These are phyloP conservation scores for Leptoclinus maculatus DNA, from an alignment of 2,797 vertebrate species.

Conservation along the genomic window DNA sequence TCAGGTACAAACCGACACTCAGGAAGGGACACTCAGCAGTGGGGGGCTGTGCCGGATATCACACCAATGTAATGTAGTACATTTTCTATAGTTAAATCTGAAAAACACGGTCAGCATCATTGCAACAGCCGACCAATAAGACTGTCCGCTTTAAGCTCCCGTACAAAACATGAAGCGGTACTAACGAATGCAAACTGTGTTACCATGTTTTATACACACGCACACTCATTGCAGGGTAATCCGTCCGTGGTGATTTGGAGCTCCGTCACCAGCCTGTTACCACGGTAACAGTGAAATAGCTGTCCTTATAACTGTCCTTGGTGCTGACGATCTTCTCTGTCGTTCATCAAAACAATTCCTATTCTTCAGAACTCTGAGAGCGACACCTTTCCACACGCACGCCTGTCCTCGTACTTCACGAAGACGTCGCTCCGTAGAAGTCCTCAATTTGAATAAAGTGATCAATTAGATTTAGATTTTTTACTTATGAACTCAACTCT, in stretches of 20 bases:
- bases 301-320: background rate
- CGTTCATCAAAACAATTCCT: background rate
- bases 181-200: background rate
- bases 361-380: background rate
- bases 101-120: background rate
- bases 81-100: background rate
- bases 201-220: background rate
- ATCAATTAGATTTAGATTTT: background rate
- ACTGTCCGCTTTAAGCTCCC: background rate
- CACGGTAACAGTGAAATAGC: background rate
- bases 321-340: background rate
- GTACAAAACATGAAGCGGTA: background rate
- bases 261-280: background rate
- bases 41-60: background rate
- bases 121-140: background rate
- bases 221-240: background rate
- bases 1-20: conserved; percentile 84
- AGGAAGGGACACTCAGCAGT: background rate
- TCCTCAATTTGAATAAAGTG: background rate
- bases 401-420: background rate
- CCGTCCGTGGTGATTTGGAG: background rate
- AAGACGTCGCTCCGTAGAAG: background rate
- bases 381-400: background rate
- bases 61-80: background rate
- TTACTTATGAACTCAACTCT: background rate